A percentile compares a stretch with the other conserved stretches of the same genome.
phyloP scores from a whole-genome alignment of 37 sponge, comb jelly and placozoan species.

The Axinella damicornis region DNA sequence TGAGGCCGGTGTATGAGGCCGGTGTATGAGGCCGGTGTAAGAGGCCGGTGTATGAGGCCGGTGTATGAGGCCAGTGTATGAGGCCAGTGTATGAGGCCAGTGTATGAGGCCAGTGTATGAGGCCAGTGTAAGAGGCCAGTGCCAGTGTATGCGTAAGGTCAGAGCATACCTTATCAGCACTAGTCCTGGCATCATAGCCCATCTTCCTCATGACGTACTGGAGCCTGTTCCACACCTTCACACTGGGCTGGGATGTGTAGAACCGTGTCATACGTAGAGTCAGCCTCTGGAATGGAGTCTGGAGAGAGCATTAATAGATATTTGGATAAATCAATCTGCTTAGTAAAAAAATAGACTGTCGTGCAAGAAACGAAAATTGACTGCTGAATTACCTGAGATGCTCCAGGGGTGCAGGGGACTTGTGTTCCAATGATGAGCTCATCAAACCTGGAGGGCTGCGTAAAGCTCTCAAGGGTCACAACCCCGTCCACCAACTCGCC shows the following conservation, averaged over 20 bases:
- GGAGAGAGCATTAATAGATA: no score
- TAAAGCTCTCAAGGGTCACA: slow-evolving; percentile 68
- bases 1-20: no score
- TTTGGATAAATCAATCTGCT: no score
- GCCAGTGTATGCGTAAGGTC: no score
- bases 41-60: no score
- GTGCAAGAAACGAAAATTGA: background rate
- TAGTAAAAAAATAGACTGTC: no score
- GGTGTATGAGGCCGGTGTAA: no score
- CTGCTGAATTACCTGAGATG: slow-evolving; percentile 75
- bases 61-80: no score
- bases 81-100: no score
- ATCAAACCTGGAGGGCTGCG: slow-evolving; percentile 87
- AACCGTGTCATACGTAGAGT: slow-evolving; percentile 86
- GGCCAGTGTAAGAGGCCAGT: no score
- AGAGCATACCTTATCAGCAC: slow-evolving; percentile 60
- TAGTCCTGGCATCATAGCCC: slow-evolving; percentile 51
- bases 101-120: no score
- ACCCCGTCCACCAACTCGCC: slow-evolving; percentile 2
- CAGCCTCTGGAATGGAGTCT: slow-evolving; percentile 82
- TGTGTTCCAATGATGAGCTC: slow-evolving; percentile 86
- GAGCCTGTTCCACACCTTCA: slow-evolving; percentile 64
- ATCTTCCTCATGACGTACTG: slow-evolving; percentile 57
- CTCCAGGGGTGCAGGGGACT: slow-evolving; percentile 85
- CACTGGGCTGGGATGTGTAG: slow-evolving; percentile 54